phyloP scores from a whole-genome alignment of 2,113 vertebrate genomes.

The Equus quagga region DNA sequence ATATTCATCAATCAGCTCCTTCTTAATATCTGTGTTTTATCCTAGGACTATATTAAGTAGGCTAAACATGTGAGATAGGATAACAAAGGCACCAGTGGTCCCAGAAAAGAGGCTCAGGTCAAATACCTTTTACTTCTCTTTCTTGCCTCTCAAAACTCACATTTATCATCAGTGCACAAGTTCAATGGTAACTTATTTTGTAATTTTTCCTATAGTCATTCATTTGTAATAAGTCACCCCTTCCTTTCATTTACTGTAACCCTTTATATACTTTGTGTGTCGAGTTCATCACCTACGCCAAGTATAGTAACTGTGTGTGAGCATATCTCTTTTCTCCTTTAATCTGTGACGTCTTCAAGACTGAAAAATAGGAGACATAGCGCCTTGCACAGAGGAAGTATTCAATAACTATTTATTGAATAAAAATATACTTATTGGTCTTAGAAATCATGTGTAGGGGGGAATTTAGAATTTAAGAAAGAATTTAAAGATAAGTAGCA shows the following conservation, averaged over 20 bases:
- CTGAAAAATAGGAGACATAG: background rate
- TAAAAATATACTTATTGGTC: background rate
- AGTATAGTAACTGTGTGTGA: background rate
- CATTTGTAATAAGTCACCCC: background rate
- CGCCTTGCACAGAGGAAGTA: background rate
- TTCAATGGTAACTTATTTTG: background rate
- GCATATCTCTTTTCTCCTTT: background rate
- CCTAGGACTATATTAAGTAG: background rate
- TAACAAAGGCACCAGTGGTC: background rate
- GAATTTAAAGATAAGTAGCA: background rate
- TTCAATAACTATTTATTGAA: background rate
- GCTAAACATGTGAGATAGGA: background rate
- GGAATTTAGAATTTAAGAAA: background rate
- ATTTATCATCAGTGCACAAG: background rate
- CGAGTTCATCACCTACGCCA: background rate
- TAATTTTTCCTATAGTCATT: background rate
- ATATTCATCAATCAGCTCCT: background rate
- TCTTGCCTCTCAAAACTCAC: background rate
- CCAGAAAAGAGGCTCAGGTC: background rate
- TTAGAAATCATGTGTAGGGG: background rate
- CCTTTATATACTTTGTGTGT: background rate
- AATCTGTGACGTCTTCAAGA: background rate
- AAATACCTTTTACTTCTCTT: background rate
- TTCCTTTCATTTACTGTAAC: background rate
- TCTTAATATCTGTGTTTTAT: background rate